phyloP scores from a whole-genome alignment of 2,797 vertebrate genomes.

The Anas acuta region DNA sequence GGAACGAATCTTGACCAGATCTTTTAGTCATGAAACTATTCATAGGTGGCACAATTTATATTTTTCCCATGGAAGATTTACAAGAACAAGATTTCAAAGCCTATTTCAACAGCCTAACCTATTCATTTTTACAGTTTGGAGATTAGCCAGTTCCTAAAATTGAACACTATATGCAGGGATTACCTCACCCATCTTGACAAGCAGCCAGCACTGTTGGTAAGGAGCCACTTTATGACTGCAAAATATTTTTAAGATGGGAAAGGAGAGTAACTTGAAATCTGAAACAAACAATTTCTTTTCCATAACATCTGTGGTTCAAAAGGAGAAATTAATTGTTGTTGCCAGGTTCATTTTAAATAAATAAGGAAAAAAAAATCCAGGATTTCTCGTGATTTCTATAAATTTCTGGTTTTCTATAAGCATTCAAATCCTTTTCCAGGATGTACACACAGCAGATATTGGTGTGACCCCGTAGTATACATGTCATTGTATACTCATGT shows the following conservation, averaged over 20 bases:
- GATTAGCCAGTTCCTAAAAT: background rate
- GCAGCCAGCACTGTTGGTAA: slow-evolving; percentile 20
- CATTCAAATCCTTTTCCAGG: background rate
- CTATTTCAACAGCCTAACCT: background rate
- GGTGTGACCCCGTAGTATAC: background rate
- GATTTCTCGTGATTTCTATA: background rate
- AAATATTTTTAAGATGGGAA: background rate
- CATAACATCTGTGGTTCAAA: background rate
- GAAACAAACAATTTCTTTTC: background rate
- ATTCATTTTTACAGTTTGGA: slow-evolving; percentile 6
- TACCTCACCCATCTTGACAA: slow-evolving; percentile 37
- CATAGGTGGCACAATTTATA: background rate
- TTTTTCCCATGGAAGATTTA: background rate
- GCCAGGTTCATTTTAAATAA: background rate
- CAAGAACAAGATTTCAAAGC: background rate
- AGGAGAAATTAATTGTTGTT: background rate
- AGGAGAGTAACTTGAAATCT: background rate
- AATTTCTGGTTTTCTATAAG: background rate
- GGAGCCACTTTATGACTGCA: background rate
- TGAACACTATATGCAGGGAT: background rate
- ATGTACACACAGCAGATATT: background rate
- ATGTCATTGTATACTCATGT: background rate
- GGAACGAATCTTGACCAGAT: background rate
- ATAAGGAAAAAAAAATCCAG: background rate
- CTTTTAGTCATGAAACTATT: background rate